Evolutionary conservation across 2,888 invertebrate species (phyloP).

Genomic region (Homarus gammarus): DNA sequence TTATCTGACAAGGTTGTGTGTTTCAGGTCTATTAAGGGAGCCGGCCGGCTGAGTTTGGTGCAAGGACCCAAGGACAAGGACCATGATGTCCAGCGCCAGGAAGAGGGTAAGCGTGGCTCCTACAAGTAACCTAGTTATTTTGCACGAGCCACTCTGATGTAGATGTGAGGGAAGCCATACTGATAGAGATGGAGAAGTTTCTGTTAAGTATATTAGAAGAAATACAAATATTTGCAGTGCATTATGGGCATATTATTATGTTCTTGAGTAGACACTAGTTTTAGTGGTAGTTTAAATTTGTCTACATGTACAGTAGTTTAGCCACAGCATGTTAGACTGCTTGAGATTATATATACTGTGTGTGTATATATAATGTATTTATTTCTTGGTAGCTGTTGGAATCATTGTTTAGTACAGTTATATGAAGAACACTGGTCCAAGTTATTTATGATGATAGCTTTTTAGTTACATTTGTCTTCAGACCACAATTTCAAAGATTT

Average conservation of each 20-base stretch:
- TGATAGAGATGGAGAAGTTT: too few relatives aligned
- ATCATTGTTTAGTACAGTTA: too few relatives aligned
- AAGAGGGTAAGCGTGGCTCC: constrained; percentile 61
- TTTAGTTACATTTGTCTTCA: too few relatives aligned
- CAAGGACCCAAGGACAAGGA: background rate
- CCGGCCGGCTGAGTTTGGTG: constrained; percentile 19
- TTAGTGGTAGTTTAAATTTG: background rate
- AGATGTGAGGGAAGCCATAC: background rate
- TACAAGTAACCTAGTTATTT: background rate
- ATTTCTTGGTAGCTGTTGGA: background rate
- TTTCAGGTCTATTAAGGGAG: constrained; percentile 13
- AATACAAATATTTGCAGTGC: too few relatives aligned
- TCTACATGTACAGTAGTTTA: background rate
- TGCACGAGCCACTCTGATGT: background rate
- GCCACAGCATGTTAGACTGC: constrained; percentile 7
- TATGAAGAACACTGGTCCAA: too few relatives aligned
- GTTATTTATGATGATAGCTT: too few relatives aligned
- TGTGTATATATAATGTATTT: background rate
- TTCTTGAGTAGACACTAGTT: background rate
- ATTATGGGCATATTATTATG: too few relatives aligned
- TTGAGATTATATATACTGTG: too few relatives aligned
- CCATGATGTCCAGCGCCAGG: constrained; percentile 56
- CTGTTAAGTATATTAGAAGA: too few relatives aligned
- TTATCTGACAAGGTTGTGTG: too few relatives aligned
- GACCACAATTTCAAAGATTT: too few relatives aligned